Conservation (phyloP, 2,797 vertebrate species). For the Gouania willdenowi region DNA sequence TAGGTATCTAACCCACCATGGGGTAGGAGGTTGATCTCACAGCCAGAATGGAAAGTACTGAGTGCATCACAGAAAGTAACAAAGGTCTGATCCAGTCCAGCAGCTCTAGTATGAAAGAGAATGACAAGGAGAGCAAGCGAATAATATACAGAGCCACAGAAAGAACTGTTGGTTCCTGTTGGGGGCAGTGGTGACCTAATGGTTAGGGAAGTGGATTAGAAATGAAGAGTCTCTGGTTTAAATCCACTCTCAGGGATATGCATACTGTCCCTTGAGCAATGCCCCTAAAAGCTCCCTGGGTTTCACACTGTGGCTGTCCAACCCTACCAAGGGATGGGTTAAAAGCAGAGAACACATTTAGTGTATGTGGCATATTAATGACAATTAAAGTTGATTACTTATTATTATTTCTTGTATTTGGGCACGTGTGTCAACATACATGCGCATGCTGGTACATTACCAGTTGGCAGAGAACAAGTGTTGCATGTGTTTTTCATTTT, state of each 20-base stretch:
- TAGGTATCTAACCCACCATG: conserved; percentile 71
- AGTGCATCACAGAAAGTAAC: conserved; percentile 51
- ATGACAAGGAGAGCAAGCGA: conserved; percentile 38
- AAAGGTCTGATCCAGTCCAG: conserved; percentile 58
- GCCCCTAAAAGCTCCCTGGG: too few species aligned
- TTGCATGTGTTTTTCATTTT: conserved; percentile 75
- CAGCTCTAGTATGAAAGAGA: conserved; percentile 59
- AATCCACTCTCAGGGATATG: too few species aligned
- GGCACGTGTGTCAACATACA: conserved; percentile 3
- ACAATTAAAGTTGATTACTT: too few species aligned
- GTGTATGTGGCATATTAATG: too few species aligned
- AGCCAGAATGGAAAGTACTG: conserved; percentile 41
- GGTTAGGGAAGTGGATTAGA: too few species aligned
- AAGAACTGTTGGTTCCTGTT: conserved; percentile 34
- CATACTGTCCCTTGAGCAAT: too few species aligned
- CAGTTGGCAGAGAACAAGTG: conserved; percentile 65
- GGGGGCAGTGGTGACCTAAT: too few species aligned
- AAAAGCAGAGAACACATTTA: too few species aligned
- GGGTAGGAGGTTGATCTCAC: conserved; percentile 66
- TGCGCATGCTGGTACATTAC: conserved; percentile 58
- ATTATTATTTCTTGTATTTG: conserved; percentile 2
- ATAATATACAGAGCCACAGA: conserved; percentile 44
- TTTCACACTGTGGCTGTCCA: too few species aligned
- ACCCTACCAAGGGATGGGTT: too few species aligned
- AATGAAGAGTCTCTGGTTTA: too few species aligned